phyloP scores from a whole-genome alignment of 2,888 invertebrate species.

The Meandrusa payeni region DNA sequence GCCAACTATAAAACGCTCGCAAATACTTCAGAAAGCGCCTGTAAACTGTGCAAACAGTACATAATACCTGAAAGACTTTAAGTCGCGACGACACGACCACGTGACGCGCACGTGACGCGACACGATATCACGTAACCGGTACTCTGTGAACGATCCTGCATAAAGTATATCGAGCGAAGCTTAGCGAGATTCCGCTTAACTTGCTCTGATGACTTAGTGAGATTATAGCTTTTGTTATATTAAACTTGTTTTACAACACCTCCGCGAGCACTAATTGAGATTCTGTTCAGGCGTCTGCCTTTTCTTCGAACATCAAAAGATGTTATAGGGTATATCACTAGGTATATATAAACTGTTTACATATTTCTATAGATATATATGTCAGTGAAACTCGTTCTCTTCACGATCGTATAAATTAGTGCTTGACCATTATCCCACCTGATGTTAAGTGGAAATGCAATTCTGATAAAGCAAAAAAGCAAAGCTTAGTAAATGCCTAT shows the following conservation, averaged over 20 bases:
- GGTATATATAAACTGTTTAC: no score
- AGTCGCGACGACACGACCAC: slow-evolving; percentile 9
- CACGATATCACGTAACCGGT: background rate
- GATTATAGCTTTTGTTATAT: slow-evolving; percentile 22
- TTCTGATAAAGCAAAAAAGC: no score
- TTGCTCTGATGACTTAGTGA: slow-evolving; percentile 19
- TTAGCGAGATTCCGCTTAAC: slow-evolving; percentile 8
- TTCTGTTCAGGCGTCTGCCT: slow-evolving; percentile 4
- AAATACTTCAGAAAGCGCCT: background rate
- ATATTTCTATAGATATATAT: no score
- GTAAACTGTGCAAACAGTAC: slow-evolving; percentile 7
- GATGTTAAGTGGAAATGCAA: no score
- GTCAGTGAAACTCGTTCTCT: no score
- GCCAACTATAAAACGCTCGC: background rate
- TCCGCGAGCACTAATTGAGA: slow-evolving; percentile 9
- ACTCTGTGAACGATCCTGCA: slow-evolving; percentile 11
- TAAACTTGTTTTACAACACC: slow-evolving; percentile 19
- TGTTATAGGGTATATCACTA: background rate
- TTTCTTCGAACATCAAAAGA: background rate
- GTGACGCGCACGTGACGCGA: slow-evolving; percentile 14
- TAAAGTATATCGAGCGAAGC: slow-evolving; percentile 18
- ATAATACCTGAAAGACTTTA: slow-evolving; percentile 15
- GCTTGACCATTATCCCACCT: no score
- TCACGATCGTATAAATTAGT: no score
- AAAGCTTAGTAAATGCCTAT: no score